Conservation (phyloP, 2,888 invertebrate genomes). For the Leucania comma region DNA sequence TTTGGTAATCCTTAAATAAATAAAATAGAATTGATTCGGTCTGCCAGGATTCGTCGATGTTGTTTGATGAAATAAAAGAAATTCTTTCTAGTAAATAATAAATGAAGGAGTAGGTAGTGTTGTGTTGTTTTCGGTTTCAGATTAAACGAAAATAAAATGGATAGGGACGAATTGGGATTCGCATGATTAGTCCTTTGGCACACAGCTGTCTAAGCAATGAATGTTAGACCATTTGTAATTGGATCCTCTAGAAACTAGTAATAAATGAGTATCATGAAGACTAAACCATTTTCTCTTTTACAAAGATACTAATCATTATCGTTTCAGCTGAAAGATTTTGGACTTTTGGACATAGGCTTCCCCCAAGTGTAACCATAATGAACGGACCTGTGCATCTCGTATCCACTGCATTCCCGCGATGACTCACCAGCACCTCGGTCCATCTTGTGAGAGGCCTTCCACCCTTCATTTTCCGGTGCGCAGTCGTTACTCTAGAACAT, state of each 20-base stretch:
- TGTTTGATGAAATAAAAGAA: slow-evolving; percentile 22
- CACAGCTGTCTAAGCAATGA: slow-evolving; percentile 23
- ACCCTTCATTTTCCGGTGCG: too few relatives aligned
- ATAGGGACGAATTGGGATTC: not conserved
- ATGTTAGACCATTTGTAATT: slow-evolving; percentile 10
- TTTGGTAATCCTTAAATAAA: slow-evolving; percentile 25
- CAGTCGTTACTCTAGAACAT: too few relatives aligned
- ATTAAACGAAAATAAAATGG: slow-evolving; percentile 28
- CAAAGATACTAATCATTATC: not conserved
- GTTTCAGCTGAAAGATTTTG: too few relatives aligned
- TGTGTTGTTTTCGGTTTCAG: slow-evolving; percentile 24
- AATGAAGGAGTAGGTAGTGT: not conserved
- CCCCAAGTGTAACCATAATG: too few relatives aligned
- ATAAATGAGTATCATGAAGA: not conserved
- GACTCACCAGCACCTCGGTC: too few relatives aligned
- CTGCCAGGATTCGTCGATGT: slow-evolving; percentile 21
- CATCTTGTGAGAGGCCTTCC: too few relatives aligned
- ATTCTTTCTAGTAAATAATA: slow-evolving; percentile 13
- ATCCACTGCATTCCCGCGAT: too few relatives aligned
- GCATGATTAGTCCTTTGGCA: slow-evolving; percentile 10
- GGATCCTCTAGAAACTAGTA: slow-evolving; percentile 10
- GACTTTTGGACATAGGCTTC: too few relatives aligned
- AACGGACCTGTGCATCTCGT: too few relatives aligned
- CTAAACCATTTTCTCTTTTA: not conserved
- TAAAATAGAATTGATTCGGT: slow-evolving; percentile 46